phyloP scores from a whole-genome alignment of 2,888 invertebrate species.

The Tolmerus cingulatus region DNA sequence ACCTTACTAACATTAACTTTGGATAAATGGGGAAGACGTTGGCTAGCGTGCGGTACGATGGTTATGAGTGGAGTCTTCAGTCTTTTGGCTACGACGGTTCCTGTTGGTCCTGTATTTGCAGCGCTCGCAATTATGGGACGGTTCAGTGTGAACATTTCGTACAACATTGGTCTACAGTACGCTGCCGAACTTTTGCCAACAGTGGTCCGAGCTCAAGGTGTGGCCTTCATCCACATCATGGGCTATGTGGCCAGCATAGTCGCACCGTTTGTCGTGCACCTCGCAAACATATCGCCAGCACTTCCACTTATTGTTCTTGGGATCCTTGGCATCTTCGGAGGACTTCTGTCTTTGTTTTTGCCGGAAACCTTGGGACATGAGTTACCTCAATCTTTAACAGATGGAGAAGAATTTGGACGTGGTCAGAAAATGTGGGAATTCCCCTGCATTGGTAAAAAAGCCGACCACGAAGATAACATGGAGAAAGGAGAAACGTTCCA shows the following conservation, averaged over 20 bases:
- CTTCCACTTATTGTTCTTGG: conserved; percentile 83
- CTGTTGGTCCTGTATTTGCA: conserved; percentile 77
- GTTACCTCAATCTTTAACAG: conserved; percentile 84
- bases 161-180: conserved; percentile 89
- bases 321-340: conserved; percentile 76
- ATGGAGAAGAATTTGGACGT: conserved; percentile 85
- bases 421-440: conserved; percentile 83
- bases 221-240: conserved; percentile 86
- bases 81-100: conserved; percentile 77
- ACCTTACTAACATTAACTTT: conserved; percentile 79
- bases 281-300: conserved; percentile 75
- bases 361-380: conserved; percentile 88
- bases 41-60: conserved; percentile 86
- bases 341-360: conserved; percentile 77
- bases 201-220: conserved; percentile 85
- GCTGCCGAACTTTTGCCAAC: conserved; percentile 88
- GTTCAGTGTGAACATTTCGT: conserved; percentile 87
- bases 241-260: conserved; percentile 85
- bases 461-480: conserved; percentile 57
- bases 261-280: conserved; percentile 84
- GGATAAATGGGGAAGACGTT: conserved; percentile 79
- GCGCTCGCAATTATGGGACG: conserved; percentile 82
- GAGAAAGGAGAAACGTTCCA: conserved; percentile 51
- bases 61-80: conserved; percentile 82
- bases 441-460: conserved; percentile 76